Conservation (phyloP, 2,888 invertebrate species). For the Meiosimyza decipiens region DNA sequence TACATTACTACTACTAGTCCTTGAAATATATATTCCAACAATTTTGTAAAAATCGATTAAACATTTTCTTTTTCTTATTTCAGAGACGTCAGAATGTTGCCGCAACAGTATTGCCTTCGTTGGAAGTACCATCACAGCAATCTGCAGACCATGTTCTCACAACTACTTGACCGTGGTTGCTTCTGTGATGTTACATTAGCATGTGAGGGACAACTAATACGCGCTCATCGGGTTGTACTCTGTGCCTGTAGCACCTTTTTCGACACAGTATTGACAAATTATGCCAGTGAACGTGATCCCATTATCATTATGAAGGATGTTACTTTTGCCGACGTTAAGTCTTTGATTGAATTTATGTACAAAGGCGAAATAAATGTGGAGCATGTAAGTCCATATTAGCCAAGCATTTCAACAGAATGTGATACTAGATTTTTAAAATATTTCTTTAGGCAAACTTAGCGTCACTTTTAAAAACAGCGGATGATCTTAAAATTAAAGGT, state of each 20-base stretch:
- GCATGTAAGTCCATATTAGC: constrained; percentile 78
- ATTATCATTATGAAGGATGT: constrained; percentile 91
- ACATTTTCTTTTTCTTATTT: no score
- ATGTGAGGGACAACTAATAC: constrained; percentile 82
- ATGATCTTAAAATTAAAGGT: constrained; percentile 91
- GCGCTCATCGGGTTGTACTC: constrained; percentile 83
- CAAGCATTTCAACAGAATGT: not conserved
- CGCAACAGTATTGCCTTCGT: constrained; percentile 90
- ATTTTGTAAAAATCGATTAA: no score
- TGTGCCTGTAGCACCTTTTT: constrained; percentile 94
- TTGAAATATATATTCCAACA: no score
- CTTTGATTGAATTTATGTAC: constrained; percentile 94
- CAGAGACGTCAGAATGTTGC: constrained; percentile 69
- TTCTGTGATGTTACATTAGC: constrained; percentile 92
- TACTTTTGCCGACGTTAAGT: constrained; percentile 88
- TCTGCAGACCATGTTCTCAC: constrained; percentile 89
- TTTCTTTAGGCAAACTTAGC: constrained; percentile 81
- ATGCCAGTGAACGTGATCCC: constrained; percentile 81
- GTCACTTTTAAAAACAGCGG: constrained; percentile 89
- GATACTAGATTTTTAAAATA: not conserved
- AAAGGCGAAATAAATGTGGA: constrained; percentile 95
- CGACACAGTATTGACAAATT: constrained; percentile 84
- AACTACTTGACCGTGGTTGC: constrained; percentile 85
- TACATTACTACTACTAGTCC: no score
- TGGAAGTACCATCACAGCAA: constrained; percentile 95